phyloP scores from a whole-genome alignment of 2,888 invertebrate species.

The Spodoptera exigua region DNA sequence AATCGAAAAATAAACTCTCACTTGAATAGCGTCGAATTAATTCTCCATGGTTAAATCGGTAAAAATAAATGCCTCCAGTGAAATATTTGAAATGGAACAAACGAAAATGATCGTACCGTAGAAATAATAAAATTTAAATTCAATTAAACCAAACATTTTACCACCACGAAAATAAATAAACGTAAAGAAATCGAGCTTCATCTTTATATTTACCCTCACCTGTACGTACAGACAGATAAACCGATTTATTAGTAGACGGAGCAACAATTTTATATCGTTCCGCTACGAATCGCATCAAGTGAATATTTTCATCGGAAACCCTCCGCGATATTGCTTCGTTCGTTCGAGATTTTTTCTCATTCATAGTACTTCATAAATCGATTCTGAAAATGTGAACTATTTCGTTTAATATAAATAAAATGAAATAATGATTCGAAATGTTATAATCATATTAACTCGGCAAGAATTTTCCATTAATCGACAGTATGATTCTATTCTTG shows the following conservation, averaged over 20 bases:
- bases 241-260: conserved; percentile 70
- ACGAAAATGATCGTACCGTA: background rate
- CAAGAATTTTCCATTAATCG: too few species aligned
- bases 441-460: too few species aligned
- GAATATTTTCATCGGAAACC: conserved; percentile 63
- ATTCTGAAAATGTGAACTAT: conserved; percentile 6
- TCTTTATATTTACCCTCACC: conserved; percentile 11
- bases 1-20: too few species aligned
- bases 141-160: too few species aligned
- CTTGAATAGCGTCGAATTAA: too few species aligned
- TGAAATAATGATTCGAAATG: too few species aligned
- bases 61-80: too few species aligned
- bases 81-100: too few species aligned
- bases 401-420: too few species aligned
- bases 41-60: too few species aligned
- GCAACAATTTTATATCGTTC: conserved; percentile 71
- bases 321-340: conserved; percentile 32
- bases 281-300: conserved; percentile 70
- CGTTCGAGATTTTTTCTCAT: conserved; percentile 18
- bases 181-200: conserved; percentile 3
- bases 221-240: conserved; percentile 57
- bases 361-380: conserved; percentile 11
- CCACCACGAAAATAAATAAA: too few species aligned
- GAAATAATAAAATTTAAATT: background rate
- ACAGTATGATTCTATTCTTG: too few species aligned